Evolutionary conservation across 2,113 vertebrate genomes (phyloP).

Genomic region (Castor canadensis): DNA sequence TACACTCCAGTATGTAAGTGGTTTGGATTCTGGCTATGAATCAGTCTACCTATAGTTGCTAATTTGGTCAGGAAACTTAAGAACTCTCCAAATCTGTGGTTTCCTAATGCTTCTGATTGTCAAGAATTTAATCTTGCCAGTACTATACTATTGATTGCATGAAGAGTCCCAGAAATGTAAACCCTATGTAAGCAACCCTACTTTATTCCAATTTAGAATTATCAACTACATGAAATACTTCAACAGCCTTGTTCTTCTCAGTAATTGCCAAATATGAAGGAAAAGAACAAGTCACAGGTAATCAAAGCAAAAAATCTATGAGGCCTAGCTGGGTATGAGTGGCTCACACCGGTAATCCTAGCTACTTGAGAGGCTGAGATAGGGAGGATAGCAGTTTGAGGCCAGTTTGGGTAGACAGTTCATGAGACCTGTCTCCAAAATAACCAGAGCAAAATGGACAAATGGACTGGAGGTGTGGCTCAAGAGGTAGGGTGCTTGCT

Average conservation of each 20-base stretch:
- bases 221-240: neutral
- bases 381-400: too few relatives aligned
- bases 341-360: too few relatives aligned
- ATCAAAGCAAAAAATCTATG: neutral
- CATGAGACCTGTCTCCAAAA: too few relatives aligned
- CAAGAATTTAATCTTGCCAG: constrained; percentile 8
- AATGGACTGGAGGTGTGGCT: too few relatives aligned
- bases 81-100: neutral
- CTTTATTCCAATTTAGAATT: neutral
- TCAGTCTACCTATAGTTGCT: neutral
- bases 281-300: neutral
- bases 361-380: too few relatives aligned
- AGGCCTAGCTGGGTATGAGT: too few relatives aligned
- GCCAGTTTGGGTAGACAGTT: too few relatives aligned
- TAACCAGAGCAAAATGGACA: too few relatives aligned
- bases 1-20: neutral
- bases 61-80: neutral
- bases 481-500: too few relatives aligned
- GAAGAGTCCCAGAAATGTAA: constrained; percentile 23
- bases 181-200: neutral
- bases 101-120: neutral
- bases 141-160: neutral
- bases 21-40: neutral
- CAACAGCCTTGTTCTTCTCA: neutral
- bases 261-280: neutral